These are phyloP conservation scores for Bombus huntii DNA, from an alignment of 1,140 invertebrate genomes.

Conservation along the genomic window DNA sequence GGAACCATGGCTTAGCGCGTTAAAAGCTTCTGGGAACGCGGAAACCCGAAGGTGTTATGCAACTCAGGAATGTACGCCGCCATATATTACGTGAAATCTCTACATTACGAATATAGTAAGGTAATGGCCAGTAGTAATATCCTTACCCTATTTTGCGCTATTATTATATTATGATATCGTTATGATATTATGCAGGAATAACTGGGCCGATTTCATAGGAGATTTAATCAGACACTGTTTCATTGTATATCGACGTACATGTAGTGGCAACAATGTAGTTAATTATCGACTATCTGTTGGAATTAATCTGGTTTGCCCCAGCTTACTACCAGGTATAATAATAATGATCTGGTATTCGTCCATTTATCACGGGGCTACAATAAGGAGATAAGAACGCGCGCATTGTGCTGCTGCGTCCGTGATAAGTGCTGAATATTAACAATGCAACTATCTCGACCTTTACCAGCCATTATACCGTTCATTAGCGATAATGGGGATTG, in stretches of 20 bases:
- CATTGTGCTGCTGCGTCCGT: conserved; percentile 19
- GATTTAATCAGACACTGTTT: too few species aligned
- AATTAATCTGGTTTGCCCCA: not conserved
- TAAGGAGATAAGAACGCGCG: conserved; percentile 10
- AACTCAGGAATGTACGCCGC: not conserved
- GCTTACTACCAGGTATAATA: not conserved
- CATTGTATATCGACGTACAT: not conserved
- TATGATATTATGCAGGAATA: not conserved
- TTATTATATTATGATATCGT: not conserved
- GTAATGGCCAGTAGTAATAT: too few species aligned
- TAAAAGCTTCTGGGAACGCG: conserved; percentile 43
- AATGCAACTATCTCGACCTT: conserved; percentile 1
- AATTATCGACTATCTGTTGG: conserved; percentile 18
- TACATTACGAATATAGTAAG: not conserved
- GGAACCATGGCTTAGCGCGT: conserved; percentile 22
- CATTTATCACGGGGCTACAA: conserved; percentile 2
- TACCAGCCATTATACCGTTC: conserved; percentile 3
- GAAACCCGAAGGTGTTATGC: conserved; percentile 19
- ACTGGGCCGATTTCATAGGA: not conserved
- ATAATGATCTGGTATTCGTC: conserved; percentile 4
- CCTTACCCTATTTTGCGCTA: not conserved
- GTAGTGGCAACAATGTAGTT: conserved; percentile 2
- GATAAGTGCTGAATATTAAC: conserved; percentile 32
- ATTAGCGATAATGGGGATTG: conserved; percentile 1
- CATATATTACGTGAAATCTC: conserved; percentile 5